A percentile compares a stretch with the other conserved stretches of the same genome.
Evolutionary conservation across 2,797 vertebrate species (phyloP).

Genomic region (Urocyon cinereoargenteus): DNA sequence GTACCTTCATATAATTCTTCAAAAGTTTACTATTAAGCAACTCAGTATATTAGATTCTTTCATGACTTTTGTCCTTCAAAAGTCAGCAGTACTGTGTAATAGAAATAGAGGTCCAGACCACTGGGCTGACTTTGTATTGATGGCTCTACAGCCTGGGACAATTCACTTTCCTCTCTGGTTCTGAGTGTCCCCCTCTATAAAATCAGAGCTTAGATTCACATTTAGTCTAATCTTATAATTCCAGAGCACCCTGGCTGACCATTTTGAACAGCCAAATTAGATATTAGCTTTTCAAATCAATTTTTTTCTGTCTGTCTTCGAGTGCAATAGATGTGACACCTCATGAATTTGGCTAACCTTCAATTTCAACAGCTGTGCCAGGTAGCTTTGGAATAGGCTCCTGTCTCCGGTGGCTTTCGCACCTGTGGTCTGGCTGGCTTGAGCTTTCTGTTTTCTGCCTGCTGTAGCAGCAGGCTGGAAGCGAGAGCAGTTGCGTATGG

Average conservation of each 20-base stretch:
- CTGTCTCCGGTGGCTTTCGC: neutral
- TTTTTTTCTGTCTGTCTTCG: neutral
- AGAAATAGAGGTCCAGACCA: neutral
- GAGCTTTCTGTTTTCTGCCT: neutral
- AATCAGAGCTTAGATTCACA: neutral
- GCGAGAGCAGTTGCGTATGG: neutral
- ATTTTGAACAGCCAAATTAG: neutral
- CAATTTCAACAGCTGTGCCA: constrained; percentile 43
- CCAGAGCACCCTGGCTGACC: neutral
- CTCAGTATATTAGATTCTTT: neutral
- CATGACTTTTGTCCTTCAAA: neutral
- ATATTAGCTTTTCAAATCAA: neutral
- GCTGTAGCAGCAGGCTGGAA: neutral
- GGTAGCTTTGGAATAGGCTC: neutral
- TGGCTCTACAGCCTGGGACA: too few species aligned
- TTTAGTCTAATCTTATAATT: neutral
- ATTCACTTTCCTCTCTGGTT: neutral
- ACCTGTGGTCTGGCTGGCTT: constrained; percentile 38
- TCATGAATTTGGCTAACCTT: constrained; percentile 58
- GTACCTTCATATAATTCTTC: neutral
- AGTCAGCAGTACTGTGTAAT: too few species aligned
- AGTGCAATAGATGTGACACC: neutral
- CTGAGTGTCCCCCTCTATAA: neutral
- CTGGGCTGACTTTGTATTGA: neutral
- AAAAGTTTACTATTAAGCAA: neutral